Base-by-base conservation (phyloP, 2,888 invertebrate species). In the Papilio demoleus region DNA sequence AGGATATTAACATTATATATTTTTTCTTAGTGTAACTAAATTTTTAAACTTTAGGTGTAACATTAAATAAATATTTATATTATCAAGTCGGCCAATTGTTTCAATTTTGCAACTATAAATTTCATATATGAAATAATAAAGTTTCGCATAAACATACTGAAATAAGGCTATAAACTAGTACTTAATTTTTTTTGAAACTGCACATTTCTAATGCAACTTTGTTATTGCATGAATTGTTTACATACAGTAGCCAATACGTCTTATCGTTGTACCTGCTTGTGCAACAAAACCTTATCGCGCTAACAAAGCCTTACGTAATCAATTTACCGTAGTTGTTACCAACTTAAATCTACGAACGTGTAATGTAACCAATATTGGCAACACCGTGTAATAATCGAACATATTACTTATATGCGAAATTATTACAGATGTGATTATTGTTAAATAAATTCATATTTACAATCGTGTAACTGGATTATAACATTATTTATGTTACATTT, bases 221-320 rank as follows among this genome's bases (percentile, higher is more conserved):
- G 5, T 45, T 56, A 60, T 40, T 64, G 50, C 69, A 61, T 70
- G 42, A 42, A 70, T 67, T 69, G 73, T 74, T 68, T 74, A 70
- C 71, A 71, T 65, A 63, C 67, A 45, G 68, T 72, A 69, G 68
- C 69, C 19, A 60, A 60, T 69, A 36, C 66, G 62, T 68, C 78
- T 81, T 81, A 80, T 81, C 81, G 75, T 71, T 75, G 74, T 70
- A 71, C n/a, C n/a, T n/a, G 73, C 76, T 80, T 79, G 77, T 77
- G 79, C 76, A 82, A 82, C 71, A 58, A 60, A 62, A 60, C 67
- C 59, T 68, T 69, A 69, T 75, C 74, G 75, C 71, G 71, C 77
- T 82, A 79, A 78, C 78, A 78, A 72, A 56, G 62, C 47, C 72
- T 79, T 80, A 77, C 74, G 76, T 78, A 81, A 81, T 73, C 47